Conservation (phyloP, 1,140 invertebrate species). For the Maconellicoccus hirsutus region DNA sequence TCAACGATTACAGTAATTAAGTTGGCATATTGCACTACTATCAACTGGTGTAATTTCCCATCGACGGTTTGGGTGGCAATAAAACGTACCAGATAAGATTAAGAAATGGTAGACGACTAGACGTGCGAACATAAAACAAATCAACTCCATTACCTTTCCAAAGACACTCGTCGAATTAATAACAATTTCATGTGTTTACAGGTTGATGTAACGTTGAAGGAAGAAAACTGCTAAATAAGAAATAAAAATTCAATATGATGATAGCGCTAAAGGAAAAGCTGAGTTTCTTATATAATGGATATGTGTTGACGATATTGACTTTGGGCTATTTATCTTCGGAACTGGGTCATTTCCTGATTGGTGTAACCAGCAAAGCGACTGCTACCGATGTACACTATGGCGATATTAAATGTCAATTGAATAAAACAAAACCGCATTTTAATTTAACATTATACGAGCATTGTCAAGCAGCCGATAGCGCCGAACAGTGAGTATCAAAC, state of each 20-base stretch:
- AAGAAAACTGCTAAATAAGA: background rate
- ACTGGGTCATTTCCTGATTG: conserved; percentile 75
- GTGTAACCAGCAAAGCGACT: conserved; percentile 71
- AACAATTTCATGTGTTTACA: background rate
- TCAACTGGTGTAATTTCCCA: too few relatives aligned
- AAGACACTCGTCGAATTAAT: too few relatives aligned
- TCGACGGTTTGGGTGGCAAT: too few relatives aligned
- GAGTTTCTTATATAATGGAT: conserved; percentile 55
- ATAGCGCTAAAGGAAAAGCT: conserved; percentile 44
- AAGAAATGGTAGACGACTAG: too few relatives aligned
- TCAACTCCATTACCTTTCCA: too few relatives aligned
- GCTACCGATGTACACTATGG: conserved; percentile 76
- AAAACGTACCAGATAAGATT: too few relatives aligned
- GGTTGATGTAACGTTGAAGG: background rate
- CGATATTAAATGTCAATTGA: conserved; percentile 68
- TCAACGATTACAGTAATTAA: too few relatives aligned
- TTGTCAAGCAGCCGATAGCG: conserved; percentile 14
- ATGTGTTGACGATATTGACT: conserved; percentile 62
- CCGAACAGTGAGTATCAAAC: conserved; percentile 21
- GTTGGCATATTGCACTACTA: too few relatives aligned
- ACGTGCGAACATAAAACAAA: too few relatives aligned
- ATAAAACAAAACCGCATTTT: conserved; percentile 42
- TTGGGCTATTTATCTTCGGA: conserved; percentile 72
- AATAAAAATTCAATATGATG: conserved; percentile 28
- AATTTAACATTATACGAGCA: conserved; percentile 24